These are phyloP conservation scores for Malacosoma neustria DNA, from an alignment of 2,888 invertebrate species.

Conservation along the genomic window DNA sequence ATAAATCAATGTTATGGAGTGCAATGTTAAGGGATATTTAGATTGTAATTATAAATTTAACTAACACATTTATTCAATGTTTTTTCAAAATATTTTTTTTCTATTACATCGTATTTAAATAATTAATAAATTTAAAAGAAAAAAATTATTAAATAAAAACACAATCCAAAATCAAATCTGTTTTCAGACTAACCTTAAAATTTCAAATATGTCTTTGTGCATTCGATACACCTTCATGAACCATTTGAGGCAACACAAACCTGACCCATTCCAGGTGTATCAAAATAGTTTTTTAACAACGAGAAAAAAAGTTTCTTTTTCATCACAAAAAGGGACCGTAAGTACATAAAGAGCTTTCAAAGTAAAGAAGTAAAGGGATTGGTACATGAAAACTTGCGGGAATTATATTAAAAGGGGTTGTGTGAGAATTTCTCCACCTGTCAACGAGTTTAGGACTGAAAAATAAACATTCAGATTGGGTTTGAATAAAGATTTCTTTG, in stretches of 20 bases:
- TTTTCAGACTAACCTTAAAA: too few species aligned
- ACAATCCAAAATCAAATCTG: too few species aligned
- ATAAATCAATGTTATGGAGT: too few species aligned
- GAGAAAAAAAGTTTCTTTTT: not conserved
- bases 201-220: not conserved
- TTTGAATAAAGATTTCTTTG: not conserved
- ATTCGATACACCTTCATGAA: not conserved
- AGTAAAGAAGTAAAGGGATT: not conserved
- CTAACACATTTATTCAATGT: too few species aligned
- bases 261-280: not conserved
- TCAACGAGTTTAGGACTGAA: conserved; percentile 16
- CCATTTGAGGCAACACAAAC: not conserved
- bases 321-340: not conserved
- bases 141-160: too few species aligned
- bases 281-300: not conserved
- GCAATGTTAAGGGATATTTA: too few species aligned
- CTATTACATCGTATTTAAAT: too few species aligned
- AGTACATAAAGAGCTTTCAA: not conserved
- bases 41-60: too few species aligned
- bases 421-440: conserved; percentile 34
- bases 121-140: too few species aligned
- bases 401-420: conserved; percentile 33
- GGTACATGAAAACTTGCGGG: not conserved
- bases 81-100: too few species aligned
- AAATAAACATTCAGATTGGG: conserved; percentile 22